phyloP scores from a whole-genome alignment of 2,888 invertebrate genomes.

The Drosophila planitibia region DNA sequence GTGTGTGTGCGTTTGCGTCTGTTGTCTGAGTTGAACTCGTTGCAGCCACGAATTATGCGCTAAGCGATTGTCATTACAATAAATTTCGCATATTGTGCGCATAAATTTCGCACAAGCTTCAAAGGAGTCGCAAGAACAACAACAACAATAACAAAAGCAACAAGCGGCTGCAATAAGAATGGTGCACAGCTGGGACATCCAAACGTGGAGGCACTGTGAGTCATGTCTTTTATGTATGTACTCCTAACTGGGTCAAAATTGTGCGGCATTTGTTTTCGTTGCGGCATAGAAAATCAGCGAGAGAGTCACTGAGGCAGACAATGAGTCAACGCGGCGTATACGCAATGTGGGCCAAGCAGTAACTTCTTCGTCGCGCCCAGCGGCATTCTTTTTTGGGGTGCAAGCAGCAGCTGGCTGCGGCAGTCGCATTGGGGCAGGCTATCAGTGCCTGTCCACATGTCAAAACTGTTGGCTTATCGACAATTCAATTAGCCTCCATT shows the following conservation, averaged over 20 bases:
- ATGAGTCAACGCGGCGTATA: slow-evolving; percentile 76
- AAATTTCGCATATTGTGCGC: slow-evolving; percentile 80
- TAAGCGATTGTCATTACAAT: slow-evolving; percentile 79
- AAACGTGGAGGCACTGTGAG: slow-evolving; percentile 66
- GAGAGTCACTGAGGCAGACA: slow-evolving; percentile 15
- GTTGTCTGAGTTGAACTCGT: slow-evolving; percentile 9
- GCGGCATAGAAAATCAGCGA: slow-evolving; percentile 46
- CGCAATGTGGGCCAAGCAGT: slow-evolving; percentile 71
- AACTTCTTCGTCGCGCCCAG: slow-evolving; percentile 59
- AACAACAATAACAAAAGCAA: slow-evolving; percentile 19
- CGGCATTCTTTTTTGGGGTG: not conserved
- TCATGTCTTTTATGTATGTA: slow-evolving; percentile 51
- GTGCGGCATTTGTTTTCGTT: slow-evolving; percentile 38
- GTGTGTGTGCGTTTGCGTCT: not conserved
- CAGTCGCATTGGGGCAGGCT: slow-evolving; percentile 12
- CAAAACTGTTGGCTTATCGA: slow-evolving; percentile 79
- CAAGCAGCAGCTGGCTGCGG: not conserved
- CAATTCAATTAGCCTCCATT: slow-evolving; percentile 78
- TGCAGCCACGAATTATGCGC: slow-evolving; percentile 70
- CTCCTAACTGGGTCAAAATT: slow-evolving; percentile 70
- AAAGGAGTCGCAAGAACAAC: slow-evolving; percentile 66
- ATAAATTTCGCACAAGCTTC: slow-evolving; percentile 77
- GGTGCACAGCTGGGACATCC: slow-evolving; percentile 69
- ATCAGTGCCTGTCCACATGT: slow-evolving; percentile 67
- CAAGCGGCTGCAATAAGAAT: slow-evolving; percentile 24